These are phyloP conservation scores for Salmo trutta DNA, from an alignment of 2,797 vertebrate genomes.

Conservation along the genomic window DNA sequence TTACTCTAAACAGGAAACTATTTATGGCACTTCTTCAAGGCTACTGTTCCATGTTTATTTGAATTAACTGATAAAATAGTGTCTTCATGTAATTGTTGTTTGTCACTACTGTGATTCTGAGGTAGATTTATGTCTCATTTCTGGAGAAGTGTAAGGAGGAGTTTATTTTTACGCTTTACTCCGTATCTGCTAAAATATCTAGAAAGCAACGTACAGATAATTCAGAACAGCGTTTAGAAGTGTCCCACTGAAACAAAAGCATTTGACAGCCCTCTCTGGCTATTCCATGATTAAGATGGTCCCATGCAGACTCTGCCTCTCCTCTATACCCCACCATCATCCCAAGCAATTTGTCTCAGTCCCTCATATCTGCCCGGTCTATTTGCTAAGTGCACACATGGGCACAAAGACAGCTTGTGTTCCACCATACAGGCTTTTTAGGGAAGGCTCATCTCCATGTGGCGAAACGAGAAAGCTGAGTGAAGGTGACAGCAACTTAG, in stretches of 20 bases:
- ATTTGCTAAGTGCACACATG: conserved; percentile 33
- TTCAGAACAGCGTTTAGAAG: not conserved
- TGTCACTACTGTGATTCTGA: not conserved
- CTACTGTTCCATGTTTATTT: not conserved
- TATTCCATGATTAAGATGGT: not conserved
- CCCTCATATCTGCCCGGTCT: conserved; percentile 20
- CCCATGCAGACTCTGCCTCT: not conserved
- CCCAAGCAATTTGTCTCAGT: conserved; percentile 26
- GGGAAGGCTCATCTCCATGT: conserved; percentile 12
- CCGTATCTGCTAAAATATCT: not conserved
- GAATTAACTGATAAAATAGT: not conserved
- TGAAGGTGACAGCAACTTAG: conserved; percentile 19
- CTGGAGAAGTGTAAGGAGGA: not conserved
- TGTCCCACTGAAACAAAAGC: not conserved
- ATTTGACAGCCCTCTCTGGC: not conserved
- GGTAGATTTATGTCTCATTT: not conserved
- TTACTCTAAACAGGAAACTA: conserved; percentile 37
- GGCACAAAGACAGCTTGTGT: conserved; percentile 14
- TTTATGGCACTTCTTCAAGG: conserved; percentile 7
- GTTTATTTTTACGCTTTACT: not conserved
- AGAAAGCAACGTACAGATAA: not conserved
- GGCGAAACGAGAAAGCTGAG: conserved; percentile 8
- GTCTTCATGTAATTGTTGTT: not conserved
- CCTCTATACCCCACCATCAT: conserved; percentile 4
- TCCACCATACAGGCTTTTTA: conserved; percentile 21